Conservation (phyloP, 1,140 invertebrate species). For the Steinernema khuongi region DNA sequence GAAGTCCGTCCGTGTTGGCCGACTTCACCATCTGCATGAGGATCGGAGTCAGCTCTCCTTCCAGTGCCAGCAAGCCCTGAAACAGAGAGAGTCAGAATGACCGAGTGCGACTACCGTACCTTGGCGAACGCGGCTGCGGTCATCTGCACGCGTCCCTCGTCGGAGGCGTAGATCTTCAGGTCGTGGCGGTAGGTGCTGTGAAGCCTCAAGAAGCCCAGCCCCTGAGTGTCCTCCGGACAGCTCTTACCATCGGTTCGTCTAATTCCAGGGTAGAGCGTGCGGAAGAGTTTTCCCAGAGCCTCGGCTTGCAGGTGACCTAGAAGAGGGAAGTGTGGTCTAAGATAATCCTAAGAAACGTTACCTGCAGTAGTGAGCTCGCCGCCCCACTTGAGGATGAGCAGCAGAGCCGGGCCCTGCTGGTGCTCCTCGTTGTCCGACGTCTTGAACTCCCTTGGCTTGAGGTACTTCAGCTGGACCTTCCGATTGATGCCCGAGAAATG, state of each 20-base stretch:
- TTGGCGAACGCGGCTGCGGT: conserved; percentile 98
- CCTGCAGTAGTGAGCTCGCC: conserved; percentile 97
- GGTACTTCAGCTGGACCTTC: conserved; percentile 99
- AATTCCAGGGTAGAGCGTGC: conserved; percentile 89
- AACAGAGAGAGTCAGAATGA: conserved; percentile 14
- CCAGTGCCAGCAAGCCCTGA: conserved; percentile 79
- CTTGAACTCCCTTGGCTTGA: conserved; percentile 65
- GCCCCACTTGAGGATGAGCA: conserved; percentile 97
- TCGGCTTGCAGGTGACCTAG: conserved; percentile 79
- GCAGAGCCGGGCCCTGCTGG: conserved; percentile 75
- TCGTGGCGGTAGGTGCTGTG: conserved; percentile 98
- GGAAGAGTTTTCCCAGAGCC: conserved; percentile 90
- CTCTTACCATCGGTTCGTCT: conserved; percentile 66
- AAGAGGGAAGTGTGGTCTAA: conserved; percentile 2
- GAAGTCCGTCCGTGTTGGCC: conserved; percentile 92
- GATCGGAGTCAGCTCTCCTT: conserved; percentile 96
- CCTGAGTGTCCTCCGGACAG: conserved; percentile 71
- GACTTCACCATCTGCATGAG: conserved; percentile 99
- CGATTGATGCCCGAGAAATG: conserved; percentile 99
- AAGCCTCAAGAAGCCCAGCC: conserved; percentile 80
- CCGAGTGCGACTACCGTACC: conserved; percentile 61
- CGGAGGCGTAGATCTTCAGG: conserved; percentile 97
- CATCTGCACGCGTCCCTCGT: conserved; percentile 98
- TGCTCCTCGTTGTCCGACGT: conserved; percentile 68
- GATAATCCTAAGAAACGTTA: neutral